Evolutionary conservation across 2,113 vertebrate genomes (phyloP).

Genomic region (Rhineura floridana): DNA sequence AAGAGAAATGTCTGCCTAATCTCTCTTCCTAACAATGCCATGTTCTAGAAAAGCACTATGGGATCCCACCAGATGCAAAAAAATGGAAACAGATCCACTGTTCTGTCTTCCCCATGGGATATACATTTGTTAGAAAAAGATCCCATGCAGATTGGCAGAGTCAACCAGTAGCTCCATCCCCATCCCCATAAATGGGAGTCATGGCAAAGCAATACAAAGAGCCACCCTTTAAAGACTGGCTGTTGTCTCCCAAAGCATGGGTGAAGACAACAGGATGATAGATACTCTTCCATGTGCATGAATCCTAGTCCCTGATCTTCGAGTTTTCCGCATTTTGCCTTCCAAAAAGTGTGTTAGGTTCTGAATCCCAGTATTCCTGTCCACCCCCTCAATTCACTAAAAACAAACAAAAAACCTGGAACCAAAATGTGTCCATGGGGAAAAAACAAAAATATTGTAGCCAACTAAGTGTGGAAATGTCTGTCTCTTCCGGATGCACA

Average conservation of each 20-base stretch:
- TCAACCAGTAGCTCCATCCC: not conserved
- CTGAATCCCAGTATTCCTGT: not conserved
- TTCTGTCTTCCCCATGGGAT: not conserved
- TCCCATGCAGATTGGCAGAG: not conserved
- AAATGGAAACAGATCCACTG: not conserved
- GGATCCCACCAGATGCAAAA: not conserved
- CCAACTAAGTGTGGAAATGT: not conserved
- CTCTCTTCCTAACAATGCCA: constrained; percentile 31
- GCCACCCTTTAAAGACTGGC: not conserved
- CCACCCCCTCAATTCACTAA: not conserved
- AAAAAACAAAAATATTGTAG: not conserved
- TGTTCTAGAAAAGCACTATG: constrained; percentile 12
- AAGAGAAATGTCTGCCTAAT: constrained; percentile 19
- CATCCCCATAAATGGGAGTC: not conserved
- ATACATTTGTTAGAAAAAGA: not conserved
- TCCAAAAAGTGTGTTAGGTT: too few species aligned
- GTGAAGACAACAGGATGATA: too few species aligned
- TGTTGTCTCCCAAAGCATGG: not conserved
- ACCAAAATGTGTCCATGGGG: not conserved
- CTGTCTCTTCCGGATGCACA: not conserved
- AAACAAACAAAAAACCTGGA: not conserved
- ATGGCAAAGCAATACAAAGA: not conserved
- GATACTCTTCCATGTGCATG: too few species aligned
- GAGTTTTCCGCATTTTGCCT: not conserved
- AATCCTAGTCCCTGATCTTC: not conserved